phyloP scores from a whole-genome alignment of 2,888 invertebrate genomes.

The Ectemnius continuus region DNA sequence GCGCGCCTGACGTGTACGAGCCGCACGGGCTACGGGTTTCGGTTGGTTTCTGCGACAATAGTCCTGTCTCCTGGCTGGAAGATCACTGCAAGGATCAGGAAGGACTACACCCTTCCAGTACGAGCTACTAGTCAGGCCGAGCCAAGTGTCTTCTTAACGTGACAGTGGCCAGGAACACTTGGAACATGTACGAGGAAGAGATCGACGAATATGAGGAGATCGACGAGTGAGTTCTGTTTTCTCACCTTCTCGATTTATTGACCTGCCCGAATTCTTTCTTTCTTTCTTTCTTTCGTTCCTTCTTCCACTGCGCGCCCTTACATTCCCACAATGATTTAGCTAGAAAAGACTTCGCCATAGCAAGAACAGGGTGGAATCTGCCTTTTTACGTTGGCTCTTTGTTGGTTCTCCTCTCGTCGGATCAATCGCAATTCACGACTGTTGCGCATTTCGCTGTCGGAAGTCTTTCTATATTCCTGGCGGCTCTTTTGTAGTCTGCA shows the following conservation, averaged over 20 bases:
- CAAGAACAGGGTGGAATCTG: too few relatives aligned
- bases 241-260: neutral
- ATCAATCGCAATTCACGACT: too few relatives aligned
- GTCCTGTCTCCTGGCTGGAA: slow-evolving; percentile 54
- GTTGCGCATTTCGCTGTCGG: too few relatives aligned
- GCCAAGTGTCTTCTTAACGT: neutral
- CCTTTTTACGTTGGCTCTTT: too few relatives aligned
- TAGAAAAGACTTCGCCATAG: too few relatives aligned
- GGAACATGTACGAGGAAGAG: slow-evolving; percentile 60
- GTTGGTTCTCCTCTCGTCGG: too few relatives aligned
- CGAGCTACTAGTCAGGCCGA: neutral
- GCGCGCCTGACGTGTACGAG: slow-evolving; percentile 33
- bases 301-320: too few relatives aligned
- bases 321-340: too few relatives aligned
- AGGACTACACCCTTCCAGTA: slow-evolving; percentile 55
- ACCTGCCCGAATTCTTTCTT: too few relatives aligned
- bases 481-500: too few relatives aligned
- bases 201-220: slow-evolving; percentile 64
- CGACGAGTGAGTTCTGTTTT: slow-evolving; percentile 68
- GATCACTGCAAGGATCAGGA: slow-evolving; percentile 56
- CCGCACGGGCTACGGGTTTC: neutral
- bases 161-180: neutral
- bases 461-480: too few relatives aligned
- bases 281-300: too few relatives aligned
- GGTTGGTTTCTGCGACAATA: slow-evolving; percentile 42